These are phyloP conservation scores for Ceyx margarethae DNA, from an alignment of 2,113 vertebrate species.

Conservation along the genomic window DNA sequence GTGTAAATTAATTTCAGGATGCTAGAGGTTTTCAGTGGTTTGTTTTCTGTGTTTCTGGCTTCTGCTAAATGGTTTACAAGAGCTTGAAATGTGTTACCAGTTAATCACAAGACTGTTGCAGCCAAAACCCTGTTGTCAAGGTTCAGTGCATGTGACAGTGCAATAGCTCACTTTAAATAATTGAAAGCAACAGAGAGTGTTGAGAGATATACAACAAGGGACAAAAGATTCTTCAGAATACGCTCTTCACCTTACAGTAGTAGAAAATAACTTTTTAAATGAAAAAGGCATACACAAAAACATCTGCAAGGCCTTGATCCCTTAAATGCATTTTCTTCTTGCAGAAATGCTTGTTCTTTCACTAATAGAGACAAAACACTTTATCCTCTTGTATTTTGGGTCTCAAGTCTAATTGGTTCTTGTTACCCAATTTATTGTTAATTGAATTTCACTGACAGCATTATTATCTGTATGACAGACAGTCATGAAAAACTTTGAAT, in stretches of 20 bases:
- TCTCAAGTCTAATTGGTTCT: neutral
- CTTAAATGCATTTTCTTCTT: neutral
- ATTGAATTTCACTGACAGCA: neutral
- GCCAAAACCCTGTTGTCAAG: slow-evolving; percentile 24
- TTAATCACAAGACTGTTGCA: slow-evolving; percentile 34
- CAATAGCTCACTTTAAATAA: slow-evolving; percentile 38
- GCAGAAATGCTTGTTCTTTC: neutral
- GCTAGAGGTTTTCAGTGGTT: neutral
- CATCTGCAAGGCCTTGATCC: neutral
- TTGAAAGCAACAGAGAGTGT: neutral
- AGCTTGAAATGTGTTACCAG: slow-evolving; percentile 4
- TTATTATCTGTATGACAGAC: neutral
- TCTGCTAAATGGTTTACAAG: slow-evolving; percentile 21
- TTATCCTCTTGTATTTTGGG: neutral
- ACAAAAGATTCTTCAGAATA: neutral
- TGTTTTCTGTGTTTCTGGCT: slow-evolving; percentile 10
- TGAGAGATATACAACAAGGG: neutral
- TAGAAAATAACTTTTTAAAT: slow-evolving; percentile 13
- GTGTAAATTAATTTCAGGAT: neutral
- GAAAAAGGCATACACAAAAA: neutral
- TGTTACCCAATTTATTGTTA: neutral
- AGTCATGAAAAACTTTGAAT: neutral
- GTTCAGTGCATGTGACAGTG: slow-evolving; percentile 24
- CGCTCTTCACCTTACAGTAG: neutral
- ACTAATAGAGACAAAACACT: neutral